Conservation (phyloP, 2,113 vertebrate species). For the Malurus cyaneus region DNA sequence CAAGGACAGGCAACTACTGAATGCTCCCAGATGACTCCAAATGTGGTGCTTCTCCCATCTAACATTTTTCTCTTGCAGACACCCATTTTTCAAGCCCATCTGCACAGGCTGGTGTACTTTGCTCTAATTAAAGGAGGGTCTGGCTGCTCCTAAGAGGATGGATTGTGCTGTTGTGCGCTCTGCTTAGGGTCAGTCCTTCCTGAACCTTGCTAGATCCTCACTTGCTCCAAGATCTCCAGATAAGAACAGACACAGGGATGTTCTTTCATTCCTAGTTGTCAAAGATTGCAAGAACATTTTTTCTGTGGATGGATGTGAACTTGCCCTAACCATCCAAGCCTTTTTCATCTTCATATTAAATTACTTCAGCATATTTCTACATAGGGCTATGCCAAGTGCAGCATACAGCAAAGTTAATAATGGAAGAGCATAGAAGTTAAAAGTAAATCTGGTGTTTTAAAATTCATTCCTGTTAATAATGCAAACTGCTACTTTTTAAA, state of each 20-base stretch:
- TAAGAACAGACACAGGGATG: background rate
- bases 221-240: background rate
- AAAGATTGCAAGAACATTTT: background rate
- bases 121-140: background rate
- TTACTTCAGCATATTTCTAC: background rate
- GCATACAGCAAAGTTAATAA: conserved; percentile 27
- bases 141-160: background rate
- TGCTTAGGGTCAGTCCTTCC: background rate
- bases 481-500: background rate
- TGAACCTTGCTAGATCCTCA: background rate
- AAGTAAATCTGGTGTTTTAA: conserved; percentile 28
- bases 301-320: background rate
- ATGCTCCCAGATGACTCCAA: background rate
- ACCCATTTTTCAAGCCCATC: background rate
- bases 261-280: background rate
- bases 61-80: background rate
- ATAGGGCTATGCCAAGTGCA: background rate
- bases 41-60: background rate
- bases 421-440: conserved; percentile 15
- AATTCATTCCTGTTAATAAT: conserved; percentile 42
- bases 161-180: background rate
- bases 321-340: background rate
- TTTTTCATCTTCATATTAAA: conserved; percentile 23
- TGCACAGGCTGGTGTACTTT: background rate
- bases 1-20: rapidly evolving